Evolutionary conservation across 2,888 invertebrate species (phyloP), one percentile per base, ranked within the genome.

Genomic region (Platycnemis pennipes): DNA sequence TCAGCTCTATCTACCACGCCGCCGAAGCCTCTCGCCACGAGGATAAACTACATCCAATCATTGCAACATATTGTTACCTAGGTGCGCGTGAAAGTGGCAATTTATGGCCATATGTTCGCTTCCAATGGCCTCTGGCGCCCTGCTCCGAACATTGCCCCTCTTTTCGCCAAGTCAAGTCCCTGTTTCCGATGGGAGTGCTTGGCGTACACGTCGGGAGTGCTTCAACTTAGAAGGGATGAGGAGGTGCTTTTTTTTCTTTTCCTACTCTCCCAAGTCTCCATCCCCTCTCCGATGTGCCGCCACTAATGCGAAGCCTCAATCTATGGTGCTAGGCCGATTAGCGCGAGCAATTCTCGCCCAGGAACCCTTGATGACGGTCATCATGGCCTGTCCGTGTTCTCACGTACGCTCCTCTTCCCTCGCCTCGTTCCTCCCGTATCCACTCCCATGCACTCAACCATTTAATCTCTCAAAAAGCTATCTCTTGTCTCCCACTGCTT

Each of bases 261-360:
- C 26, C 22, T 26, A 77, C 37, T 37, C 13, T n/a, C 16, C 13
- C 13, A 31, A 26, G 26, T 63, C 63, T 26, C 63, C 77, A 77
- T 77, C 31, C 77, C 37, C 77, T 77, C 37, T 37, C 77, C 77
- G 37, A 77, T 16, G 16, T 11, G 37, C 77, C 37, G 77, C 77
- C 77, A 77, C 77, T 77, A 77, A 77, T 77, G 37, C n/a, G 37
- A 16, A 63, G 42, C 44, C 63, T 63, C 91, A 91, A 63, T 91
- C 77, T 37, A 37, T 91, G 56, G 91, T 89, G 53, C 89, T 37
- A 63, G 91, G 63, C 91, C 37, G 22, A 42, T 91, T 91, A 91
- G 89, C 89, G 53, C 49, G 42, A n/a, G 91, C 63, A 91, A 91
- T 91, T 91, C 91, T 91, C 91, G 91, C 91, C 91, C 91, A 26